Conservation (phyloP, 1,140 invertebrate species). For the Pristionchus pacificus region DNA sequence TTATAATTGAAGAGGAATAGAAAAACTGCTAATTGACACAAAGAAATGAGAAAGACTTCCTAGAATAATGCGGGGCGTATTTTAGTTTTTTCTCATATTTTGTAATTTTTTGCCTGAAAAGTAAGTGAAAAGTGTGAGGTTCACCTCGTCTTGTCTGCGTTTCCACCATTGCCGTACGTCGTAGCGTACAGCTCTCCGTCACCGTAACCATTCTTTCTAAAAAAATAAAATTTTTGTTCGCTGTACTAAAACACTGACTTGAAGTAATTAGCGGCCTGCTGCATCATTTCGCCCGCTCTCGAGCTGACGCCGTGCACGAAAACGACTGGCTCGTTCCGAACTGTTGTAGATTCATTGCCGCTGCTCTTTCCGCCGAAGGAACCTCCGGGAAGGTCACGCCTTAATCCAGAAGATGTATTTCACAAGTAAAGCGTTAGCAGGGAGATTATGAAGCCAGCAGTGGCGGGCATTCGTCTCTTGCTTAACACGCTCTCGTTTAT, state of each 20-base stretch:
- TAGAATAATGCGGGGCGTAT: too few species aligned
- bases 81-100: constrained; percentile 36
- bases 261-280: constrained; percentile 42
- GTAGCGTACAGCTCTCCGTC: constrained; percentile 48
- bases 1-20: too few species aligned
- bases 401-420: too few species aligned
- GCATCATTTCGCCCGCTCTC: constrained; percentile 51
- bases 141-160: constrained; percentile 54
- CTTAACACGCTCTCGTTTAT: too few species aligned
- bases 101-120: constrained; percentile 46
- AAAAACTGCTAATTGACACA: not conserved
- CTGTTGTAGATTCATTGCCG: constrained; percentile 30
- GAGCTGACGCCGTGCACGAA: constrained; percentile 54
- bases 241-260: constrained; percentile 24
- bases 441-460: too few species aligned
- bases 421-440: too few species aligned
- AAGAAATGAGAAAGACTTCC: too few species aligned
- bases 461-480: too few species aligned
- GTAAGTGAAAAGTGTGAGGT: too few species aligned
- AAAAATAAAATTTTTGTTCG: constrained; percentile 3
- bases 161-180: constrained; percentile 53
- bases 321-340: constrained; percentile 48
- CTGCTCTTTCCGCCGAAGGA: constrained; percentile 47
- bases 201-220: constrained; percentile 38
- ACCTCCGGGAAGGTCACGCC: too few species aligned